Evolutionary conservation across 2,797 vertebrate species (phyloP).

Genomic region (Pipistrellus nathusii): DNA sequence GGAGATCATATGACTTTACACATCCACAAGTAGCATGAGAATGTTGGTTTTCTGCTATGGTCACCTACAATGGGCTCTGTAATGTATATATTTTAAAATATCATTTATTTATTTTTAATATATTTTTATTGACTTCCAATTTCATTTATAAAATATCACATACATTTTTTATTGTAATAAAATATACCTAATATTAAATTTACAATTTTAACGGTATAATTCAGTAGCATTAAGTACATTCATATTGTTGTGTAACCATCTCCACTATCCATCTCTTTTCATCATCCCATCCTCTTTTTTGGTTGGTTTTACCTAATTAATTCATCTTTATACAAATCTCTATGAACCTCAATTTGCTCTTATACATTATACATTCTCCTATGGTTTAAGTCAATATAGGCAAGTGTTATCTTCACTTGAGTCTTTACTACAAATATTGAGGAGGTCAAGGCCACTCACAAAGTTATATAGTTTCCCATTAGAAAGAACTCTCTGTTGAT

Average conservation of each 20-base stretch:
- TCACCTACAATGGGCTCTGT: neutral
- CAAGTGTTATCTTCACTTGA: neutral
- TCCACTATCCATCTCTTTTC: too few relatives aligned
- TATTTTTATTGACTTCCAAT: too few relatives aligned
- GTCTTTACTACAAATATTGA: neutral
- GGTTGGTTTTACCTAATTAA: slow-evolving; percentile 6
- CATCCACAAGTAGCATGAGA: neutral
- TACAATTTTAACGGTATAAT: too few relatives aligned
- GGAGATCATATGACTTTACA: neutral
- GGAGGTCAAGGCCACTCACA: neutral
- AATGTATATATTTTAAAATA: neutral
- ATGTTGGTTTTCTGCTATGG: neutral
- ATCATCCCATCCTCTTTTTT: neutral
- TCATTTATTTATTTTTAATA: too few relatives aligned
- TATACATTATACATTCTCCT: neutral
- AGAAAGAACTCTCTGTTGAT: neutral
- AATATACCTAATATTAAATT: too few relatives aligned
- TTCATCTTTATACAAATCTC: neutral
- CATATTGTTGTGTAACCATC: too few relatives aligned
- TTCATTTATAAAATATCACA: too few relatives aligned
- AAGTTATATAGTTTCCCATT: neutral
- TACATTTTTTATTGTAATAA: too few relatives aligned
- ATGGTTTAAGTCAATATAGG: neutral
- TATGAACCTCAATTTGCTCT: neutral
- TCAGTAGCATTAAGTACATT: too few relatives aligned